phyloP scores from a whole-genome alignment of 2,797 vertebrate species.

The Labeo calbasu region DNA sequence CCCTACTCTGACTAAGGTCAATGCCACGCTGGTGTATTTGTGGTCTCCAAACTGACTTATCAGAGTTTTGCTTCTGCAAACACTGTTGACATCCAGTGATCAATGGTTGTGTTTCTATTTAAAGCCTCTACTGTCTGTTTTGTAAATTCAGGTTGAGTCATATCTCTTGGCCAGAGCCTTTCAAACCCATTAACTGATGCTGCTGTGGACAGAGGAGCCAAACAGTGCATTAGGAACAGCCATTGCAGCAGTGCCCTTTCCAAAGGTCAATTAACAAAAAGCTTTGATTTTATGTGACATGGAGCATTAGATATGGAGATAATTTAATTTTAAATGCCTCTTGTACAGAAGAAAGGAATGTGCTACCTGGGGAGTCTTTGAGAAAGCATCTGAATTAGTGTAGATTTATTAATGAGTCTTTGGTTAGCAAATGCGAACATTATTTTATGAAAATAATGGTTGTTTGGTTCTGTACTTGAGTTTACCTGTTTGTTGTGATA shows the following conservation, averaged over 20 bases:
- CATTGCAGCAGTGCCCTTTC: slow-evolving; percentile 19
- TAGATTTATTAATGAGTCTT: neutral
- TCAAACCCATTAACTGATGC: slow-evolving; percentile 51
- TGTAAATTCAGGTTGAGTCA: slow-evolving; percentile 25
- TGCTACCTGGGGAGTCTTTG: neutral
- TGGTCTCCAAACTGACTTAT: slow-evolving; percentile 8
- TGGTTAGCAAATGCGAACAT: neutral
- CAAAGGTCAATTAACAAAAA: slow-evolving; percentile 23
- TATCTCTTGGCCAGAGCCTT: slow-evolving; percentile 47
- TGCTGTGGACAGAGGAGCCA: slow-evolving; percentile 32
- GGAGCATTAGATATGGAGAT: neutral
- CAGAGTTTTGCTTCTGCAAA: slow-evolving; percentile 14
- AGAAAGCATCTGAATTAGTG: neutral
- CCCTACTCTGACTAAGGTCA: neutral
- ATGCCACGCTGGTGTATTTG: neutral
- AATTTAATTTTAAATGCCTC: slow-evolving; percentile 5
- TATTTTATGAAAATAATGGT: neutral
- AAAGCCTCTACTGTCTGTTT: slow-evolving; percentile 15
- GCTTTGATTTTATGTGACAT: neutral
- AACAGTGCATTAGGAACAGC: slow-evolving; percentile 18
- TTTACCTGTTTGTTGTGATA: neutral
- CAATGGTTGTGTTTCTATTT: slow-evolving; percentile 29
- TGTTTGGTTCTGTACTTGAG: neutral
- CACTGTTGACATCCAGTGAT: neutral
- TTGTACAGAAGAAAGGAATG: slow-evolving; percentile 13